Evolutionary conservation across 2,888 invertebrate genomes (phyloP).

Genomic region (Zootermopsis nevadensis): DNA sequence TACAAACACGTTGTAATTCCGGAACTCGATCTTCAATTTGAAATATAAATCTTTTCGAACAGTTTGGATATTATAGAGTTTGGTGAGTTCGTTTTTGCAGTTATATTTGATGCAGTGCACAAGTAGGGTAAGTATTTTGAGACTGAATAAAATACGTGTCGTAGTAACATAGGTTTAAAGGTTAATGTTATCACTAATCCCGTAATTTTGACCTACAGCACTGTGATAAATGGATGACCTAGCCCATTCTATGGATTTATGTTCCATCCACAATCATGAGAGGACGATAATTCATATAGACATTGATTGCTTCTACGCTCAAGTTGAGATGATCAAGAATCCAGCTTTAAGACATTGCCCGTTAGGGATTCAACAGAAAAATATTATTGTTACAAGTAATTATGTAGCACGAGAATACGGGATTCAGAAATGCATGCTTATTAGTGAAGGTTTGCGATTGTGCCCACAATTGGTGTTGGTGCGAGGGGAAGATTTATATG

Average conservation of each 20-base stretch:
- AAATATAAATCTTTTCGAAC: not conserved
- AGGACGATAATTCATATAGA: conserved; percentile 83
- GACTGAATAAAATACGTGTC: too few species aligned
- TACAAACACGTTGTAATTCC: not conserved
- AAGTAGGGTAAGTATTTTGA: too few species aligned
- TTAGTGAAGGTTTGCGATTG: conserved; percentile 77
- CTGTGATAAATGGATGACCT: conserved; percentile 39
- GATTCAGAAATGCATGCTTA: conserved; percentile 80
- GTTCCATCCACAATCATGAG: conserved; percentile 64
- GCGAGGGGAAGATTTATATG: conserved; percentile 85
- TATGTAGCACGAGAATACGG: conserved; percentile 82
- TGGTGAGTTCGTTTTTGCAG: not conserved
- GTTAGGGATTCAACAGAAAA: conserved; percentile 86
- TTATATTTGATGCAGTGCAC: not conserved
- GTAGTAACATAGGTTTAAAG: too few species aligned
- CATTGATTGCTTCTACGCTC: conserved; percentile 87
- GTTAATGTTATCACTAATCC: not conserved
- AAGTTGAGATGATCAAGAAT: conserved; percentile 83
- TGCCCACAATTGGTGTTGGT: conserved; percentile 82
- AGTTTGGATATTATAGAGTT: not conserved
- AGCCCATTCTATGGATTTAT: conserved; percentile 33
- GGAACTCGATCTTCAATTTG: not conserved
- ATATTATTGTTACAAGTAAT: conserved; percentile 86
- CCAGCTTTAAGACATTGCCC: conserved; percentile 75
- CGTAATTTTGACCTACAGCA: conserved; percentile 2